Evolutionary conservation across 2,888 invertebrate species (phyloP).

Genomic region (Pandemis heparana): DNA sequence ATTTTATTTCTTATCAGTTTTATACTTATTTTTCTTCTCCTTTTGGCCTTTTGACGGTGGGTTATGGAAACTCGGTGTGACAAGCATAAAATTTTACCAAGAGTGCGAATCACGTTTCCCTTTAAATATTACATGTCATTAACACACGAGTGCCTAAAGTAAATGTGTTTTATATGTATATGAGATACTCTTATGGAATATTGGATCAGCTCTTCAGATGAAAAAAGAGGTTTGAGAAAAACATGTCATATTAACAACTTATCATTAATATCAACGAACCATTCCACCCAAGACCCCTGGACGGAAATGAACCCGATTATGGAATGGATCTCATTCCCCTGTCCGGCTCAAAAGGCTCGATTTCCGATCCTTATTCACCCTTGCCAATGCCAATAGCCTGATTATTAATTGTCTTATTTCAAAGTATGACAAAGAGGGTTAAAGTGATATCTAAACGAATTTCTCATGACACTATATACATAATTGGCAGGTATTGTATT

Average conservation of each 20-base stretch:
- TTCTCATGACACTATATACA: background rate
- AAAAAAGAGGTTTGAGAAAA: background rate
- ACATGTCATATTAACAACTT: background rate
- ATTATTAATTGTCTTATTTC: conserved; percentile 33
- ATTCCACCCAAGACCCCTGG: conserved; percentile 7
- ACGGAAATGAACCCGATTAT: conserved; percentile 24
- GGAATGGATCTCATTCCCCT: conserved; percentile 26
- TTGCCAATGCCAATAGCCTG: conserved; percentile 29
- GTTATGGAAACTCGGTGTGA: conserved; percentile 3
- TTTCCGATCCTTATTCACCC: conserved; percentile 32
- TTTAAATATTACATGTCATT: conserved; percentile 20
- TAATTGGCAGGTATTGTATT: no score
- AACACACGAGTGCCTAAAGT: conserved; percentile 9
- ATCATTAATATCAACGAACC: conserved; percentile 23
- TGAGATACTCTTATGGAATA: background rate
- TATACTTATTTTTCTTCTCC: no score
- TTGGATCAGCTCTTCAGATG: background rate
- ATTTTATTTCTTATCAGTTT: no score
- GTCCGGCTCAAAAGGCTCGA: conserved; percentile 21
- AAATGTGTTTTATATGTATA: conserved; percentile 5
- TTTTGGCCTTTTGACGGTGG: background rate
- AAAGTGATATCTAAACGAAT: background rate
- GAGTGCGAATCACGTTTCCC: conserved; percentile 9
- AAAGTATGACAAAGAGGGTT: background rate
- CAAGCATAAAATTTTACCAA: conserved; percentile 2